These are phyloP conservation scores for Strigamia maritima DNA, from an alignment of 2,888 invertebrate genomes.

Conservation along the genomic window DNA sequence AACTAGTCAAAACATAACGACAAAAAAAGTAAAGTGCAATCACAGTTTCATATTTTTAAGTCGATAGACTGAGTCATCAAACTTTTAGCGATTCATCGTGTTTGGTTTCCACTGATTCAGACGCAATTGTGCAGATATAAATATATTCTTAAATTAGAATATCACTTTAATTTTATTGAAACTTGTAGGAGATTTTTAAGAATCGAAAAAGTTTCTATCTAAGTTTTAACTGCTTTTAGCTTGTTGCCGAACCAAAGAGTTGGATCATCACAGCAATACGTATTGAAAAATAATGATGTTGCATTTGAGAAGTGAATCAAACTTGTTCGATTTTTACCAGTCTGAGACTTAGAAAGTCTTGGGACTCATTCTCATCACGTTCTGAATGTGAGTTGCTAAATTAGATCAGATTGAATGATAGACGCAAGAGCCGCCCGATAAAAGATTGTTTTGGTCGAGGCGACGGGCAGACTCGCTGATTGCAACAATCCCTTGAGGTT, in stretches of 20 bases:
- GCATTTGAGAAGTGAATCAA: not conserved
- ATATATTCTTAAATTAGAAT: not conserved
- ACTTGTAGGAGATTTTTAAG: not conserved
- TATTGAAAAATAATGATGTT: not conserved
- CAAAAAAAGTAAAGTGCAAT: not conserved
- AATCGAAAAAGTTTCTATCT: not conserved
- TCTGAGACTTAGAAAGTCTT: not conserved
- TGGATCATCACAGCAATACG: not conserved
- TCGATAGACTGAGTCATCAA: not conserved
- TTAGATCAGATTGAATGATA: slow-evolving; percentile 28
- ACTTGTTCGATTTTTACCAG: slow-evolving; percentile 12
- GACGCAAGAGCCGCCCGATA: slow-evolving; percentile 18
- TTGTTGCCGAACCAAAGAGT: too few species aligned
- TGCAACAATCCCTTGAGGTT: slow-evolving; percentile 13
- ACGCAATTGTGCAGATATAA: too few species aligned
- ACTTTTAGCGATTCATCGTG: not conserved
- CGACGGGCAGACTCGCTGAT: slow-evolving; percentile 27
- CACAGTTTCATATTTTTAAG: not conserved
- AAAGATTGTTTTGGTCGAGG: slow-evolving; percentile 34
- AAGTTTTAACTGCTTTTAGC: not conserved
- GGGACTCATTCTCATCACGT: slow-evolving; percentile 7
- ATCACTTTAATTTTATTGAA: not conserved
- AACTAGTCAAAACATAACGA: not conserved
- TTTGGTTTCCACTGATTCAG: not conserved
- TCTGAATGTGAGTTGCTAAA: slow-evolving; percentile 31